Percentiles rank a stretch among this genome's conserved stretches.
Evolutionary conservation across 2,113 vertebrate species (phyloP).

Genomic region (Ranitomeya imitator): DNA sequence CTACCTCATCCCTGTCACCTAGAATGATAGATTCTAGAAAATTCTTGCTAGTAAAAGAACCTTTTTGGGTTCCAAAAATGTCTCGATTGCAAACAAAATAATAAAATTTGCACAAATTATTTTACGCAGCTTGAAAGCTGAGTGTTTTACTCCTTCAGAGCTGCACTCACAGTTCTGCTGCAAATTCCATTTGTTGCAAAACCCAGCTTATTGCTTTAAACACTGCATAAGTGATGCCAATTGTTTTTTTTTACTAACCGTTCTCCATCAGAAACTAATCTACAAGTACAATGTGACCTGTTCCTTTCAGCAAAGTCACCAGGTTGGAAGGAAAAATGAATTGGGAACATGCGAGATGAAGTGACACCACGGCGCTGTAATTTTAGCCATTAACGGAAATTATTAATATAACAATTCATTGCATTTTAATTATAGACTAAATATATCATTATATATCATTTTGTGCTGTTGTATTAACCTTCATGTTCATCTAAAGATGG

Average conservation of each 20-base stretch:
- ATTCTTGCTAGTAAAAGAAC: too few relatives aligned
- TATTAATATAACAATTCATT: slow-evolving; percentile 52
- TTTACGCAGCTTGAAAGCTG: too few relatives aligned
- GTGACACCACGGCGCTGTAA: slow-evolving; percentile 20
- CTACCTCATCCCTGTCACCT: too few relatives aligned
- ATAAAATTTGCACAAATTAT: too few relatives aligned
- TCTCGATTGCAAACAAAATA: too few relatives aligned
- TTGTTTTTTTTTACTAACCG: background rate
- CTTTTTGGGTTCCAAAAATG: too few relatives aligned
- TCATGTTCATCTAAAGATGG: slow-evolving; percentile 22
- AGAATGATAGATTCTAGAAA: too few relatives aligned
- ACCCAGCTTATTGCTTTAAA: background rate
- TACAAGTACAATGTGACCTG: slow-evolving; percentile 41
- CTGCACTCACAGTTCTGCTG: too few relatives aligned
- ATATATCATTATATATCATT: slow-evolving; percentile 40
- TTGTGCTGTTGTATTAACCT: slow-evolving; percentile 37
- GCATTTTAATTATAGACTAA: slow-evolving; percentile 48
- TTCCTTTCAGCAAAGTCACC: slow-evolving; percentile 56
- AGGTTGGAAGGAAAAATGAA: slow-evolving; percentile 33
- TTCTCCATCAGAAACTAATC: background rate
- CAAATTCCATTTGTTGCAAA: background rate
- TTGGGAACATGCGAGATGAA: slow-evolving; percentile 8
- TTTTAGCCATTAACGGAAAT: slow-evolving; percentile 50
- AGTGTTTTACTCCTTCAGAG: too few relatives aligned
- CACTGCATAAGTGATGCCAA: background rate